These are phyloP conservation scores for Erannis defoliaria DNA, from an alignment of 2,888 invertebrate species.

Conservation along the genomic window DNA sequence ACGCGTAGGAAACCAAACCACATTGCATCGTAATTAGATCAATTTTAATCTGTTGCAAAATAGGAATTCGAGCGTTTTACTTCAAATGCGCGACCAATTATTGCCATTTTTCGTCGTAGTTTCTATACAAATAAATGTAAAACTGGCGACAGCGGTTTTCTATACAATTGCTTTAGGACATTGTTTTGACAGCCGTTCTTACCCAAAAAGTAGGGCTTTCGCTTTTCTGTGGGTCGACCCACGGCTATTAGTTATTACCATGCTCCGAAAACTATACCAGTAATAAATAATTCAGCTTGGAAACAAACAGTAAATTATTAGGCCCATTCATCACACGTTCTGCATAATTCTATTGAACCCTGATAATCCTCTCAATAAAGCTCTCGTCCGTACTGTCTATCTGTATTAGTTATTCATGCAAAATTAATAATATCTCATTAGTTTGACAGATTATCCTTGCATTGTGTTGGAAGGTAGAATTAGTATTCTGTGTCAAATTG, in stretches of 20 bases:
- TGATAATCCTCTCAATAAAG: slow-evolving; percentile 41
- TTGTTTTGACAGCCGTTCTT: too few relatives aligned
- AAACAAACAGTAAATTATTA: slow-evolving; percentile 19
- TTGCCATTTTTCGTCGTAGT: too few relatives aligned
- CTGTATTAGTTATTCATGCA: slow-evolving; percentile 54
- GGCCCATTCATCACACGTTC: slow-evolving; percentile 18
- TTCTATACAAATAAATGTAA: too few relatives aligned
- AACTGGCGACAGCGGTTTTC: too few relatives aligned
- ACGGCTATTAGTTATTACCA: not conserved
- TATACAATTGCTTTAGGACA: too few relatives aligned
- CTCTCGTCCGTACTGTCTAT: slow-evolving; percentile 3
- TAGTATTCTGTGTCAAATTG: slow-evolving; percentile 13
- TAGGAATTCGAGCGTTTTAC: too few relatives aligned
- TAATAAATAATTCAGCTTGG: slow-evolving; percentile 5
- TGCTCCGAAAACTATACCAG: not conserved
- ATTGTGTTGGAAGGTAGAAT: slow-evolving; percentile 26
- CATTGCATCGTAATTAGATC: too few relatives aligned
- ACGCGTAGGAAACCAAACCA: too few relatives aligned
- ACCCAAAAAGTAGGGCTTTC: too few relatives aligned
- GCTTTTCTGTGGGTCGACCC: not conserved
- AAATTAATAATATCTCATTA: slow-evolving; percentile 55
- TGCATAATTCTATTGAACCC: slow-evolving; percentile 31
- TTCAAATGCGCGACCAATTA: too few relatives aligned
- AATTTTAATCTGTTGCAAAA: too few relatives aligned
- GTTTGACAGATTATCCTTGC: slow-evolving; percentile 49